Evolutionary conservation across 2,797 vertebrate genomes (phyloP).

Genomic region (Chrysocyon brachyurus): DNA sequence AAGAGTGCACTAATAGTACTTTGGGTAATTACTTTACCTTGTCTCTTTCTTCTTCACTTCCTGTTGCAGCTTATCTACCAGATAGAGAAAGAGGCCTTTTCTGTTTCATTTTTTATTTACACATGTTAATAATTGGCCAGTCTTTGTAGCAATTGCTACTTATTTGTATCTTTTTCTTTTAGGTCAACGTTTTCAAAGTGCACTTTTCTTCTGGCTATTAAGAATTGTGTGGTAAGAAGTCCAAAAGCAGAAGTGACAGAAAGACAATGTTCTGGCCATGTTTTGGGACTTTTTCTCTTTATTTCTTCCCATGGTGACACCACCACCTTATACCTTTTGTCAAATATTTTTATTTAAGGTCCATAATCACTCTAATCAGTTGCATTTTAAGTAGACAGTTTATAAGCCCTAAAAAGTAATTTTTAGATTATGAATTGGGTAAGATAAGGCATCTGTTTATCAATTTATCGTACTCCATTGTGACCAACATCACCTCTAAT

Average conservation of each 20-base stretch:
- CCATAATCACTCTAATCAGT: background rate
- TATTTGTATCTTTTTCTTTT: background rate
- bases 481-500: background rate
- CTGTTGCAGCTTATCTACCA: background rate
- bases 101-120: background rate
- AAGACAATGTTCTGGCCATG: background rate
- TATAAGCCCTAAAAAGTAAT: background rate
- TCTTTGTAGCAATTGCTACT: background rate
- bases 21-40: background rate
- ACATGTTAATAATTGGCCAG: background rate
- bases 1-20: background rate
- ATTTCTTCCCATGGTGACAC: background rate
- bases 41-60: background rate
- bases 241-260: background rate
- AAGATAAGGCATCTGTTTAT: background rate
- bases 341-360: background rate
- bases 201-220: background rate
- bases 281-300: background rate
- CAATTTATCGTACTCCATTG: background rate
- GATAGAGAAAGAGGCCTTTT: background rate
- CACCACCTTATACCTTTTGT: background rate
- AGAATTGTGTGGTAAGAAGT: background rate
- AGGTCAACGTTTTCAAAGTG: constrained; percentile 4
- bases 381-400: background rate
- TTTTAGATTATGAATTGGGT: background rate